Base-by-base conservation (phyloP, 2,113 vertebrate species). In the Erythrocercus mccallii region DNA sequence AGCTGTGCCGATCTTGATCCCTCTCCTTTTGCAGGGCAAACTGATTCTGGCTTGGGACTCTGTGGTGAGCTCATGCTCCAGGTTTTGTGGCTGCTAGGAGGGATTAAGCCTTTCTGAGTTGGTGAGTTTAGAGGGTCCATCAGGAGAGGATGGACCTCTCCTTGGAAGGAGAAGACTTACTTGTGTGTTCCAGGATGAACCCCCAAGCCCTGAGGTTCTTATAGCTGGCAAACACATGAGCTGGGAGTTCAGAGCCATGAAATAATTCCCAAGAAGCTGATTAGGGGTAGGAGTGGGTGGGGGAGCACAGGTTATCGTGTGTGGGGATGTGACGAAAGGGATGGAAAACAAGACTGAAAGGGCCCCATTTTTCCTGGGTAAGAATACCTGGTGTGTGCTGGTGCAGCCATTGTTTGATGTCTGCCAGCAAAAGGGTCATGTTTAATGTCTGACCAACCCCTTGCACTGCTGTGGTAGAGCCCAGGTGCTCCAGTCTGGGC, bases 291-390 rank as follows among this genome's bases (percentile, higher is more conserved):
- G 72, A 93, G 90, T 92, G 94, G 90, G 88, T 69, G 86, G 9
- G 57, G 64, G 91, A 94, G 90, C 80, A 71, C 12, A 65, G 88
- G 95, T 92, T 96, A 94, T 92, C 90, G 0, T 57, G 60, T 0
- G 4, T 56, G 79, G 37, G 92, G 90, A 86, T 90, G 69, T 76
- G 86, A 93, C 53, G 57, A 92, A 94, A 87, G 69, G 64, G 47
- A 25, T 2, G 40, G 90, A 88, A 93, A 96, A 93, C 79, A 95
- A 74, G 92, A 35, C 53, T 25, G 76, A 90, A 95, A 93, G 92
- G 31, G 68, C 44, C 92, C 76, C 71, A 12, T 54, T 82, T 79
- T 54, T 83, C 2, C 56, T 2, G 13, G 50, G 22, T 7, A 15
- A 90, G 82, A 88, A 54, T 72, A 65, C 64, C 33, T 5, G 1